Evolutionary conservation across 2,113 vertebrate genomes (phyloP).

Genomic region (Polypterus senegalus): DNA sequence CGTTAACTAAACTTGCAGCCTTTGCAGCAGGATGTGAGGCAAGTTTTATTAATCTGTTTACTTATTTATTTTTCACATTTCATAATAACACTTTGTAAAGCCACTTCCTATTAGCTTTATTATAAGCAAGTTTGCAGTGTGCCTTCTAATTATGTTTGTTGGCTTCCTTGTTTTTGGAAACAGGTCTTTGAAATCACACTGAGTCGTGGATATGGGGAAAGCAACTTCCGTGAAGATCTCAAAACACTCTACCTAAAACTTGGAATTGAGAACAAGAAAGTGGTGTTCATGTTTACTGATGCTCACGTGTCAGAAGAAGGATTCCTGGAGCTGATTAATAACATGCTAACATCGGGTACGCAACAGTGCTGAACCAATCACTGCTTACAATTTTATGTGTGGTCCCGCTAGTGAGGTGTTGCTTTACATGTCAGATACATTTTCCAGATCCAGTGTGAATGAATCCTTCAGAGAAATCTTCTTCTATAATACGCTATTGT

Average conservation of each 20-base stretch:
- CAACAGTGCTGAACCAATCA: too few relatives aligned
- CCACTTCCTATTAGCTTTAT: too few relatives aligned
- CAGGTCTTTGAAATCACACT: conserved; percentile 86
- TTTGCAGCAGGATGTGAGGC: conserved; percentile 81
- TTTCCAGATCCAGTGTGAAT: too few relatives aligned
- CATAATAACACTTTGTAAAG: too few relatives aligned
- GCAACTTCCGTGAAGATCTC: conserved; percentile 74
- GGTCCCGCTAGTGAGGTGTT: too few relatives aligned
- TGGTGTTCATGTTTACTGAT: conserved; percentile 84
- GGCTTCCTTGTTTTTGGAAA: background rate
- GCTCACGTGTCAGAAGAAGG: conserved; percentile 81
- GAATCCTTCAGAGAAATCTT: too few relatives aligned
- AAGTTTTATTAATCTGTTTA: background rate
- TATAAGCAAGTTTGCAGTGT: background rate
- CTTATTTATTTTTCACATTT: too few relatives aligned
- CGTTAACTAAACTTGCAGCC: conserved; percentile 72
- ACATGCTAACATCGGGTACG: conserved; percentile 91
- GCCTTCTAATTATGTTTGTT: background rate
- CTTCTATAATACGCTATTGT: too few relatives aligned
- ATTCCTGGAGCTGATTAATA: conserved; percentile 93
- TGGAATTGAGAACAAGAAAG: conserved; percentile 71
- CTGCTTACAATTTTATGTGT: too few relatives aligned
- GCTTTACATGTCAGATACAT: too few relatives aligned
- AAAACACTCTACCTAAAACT: conserved; percentile 74
- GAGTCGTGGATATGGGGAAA: conserved; percentile 75